Conservation (phyloP, 2,888 invertebrate species). For the Eledone cirrhosa region DNA sequence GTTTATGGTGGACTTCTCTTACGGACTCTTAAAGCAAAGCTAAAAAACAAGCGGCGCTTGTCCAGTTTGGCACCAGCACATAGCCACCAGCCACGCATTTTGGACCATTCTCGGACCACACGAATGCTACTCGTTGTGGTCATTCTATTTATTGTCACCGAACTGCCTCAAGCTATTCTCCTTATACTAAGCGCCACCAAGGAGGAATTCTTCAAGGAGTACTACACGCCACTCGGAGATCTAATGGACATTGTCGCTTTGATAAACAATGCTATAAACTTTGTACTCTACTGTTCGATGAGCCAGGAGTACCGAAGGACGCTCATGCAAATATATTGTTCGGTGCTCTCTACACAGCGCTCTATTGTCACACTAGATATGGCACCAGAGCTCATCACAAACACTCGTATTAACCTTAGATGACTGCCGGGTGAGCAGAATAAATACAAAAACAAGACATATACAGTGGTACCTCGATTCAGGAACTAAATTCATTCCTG, state of each 20-base stretch:
- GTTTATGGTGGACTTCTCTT: slow-evolving; percentile 70
- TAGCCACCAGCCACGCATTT: slow-evolving; percentile 34
- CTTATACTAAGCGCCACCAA: slow-evolving; percentile 80
- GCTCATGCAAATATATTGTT: slow-evolving; percentile 47
- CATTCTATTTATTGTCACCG: slow-evolving; percentile 85
- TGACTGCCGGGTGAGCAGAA: neutral
- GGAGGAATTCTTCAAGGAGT: slow-evolving; percentile 73
- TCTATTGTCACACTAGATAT: slow-evolving; percentile 9
- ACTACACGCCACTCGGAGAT: slow-evolving; percentile 75
- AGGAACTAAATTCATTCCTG: too few species aligned
- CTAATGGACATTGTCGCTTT: slow-evolving; percentile 90
- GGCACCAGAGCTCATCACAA: slow-evolving; percentile 9
- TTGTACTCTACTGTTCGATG: slow-evolving; percentile 92
- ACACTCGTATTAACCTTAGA: neutral
- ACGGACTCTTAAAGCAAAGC: slow-evolving; percentile 47
- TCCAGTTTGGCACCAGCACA: slow-evolving; percentile 36
- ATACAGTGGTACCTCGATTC: too few species aligned
- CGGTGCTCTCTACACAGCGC: neutral
- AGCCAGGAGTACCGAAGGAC: slow-evolving; percentile 84
- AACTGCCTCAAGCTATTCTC: slow-evolving; percentile 81
- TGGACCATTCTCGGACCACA: slow-evolving; percentile 77
- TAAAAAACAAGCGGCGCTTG: slow-evolving; percentile 38
- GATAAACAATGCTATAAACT: slow-evolving; percentile 90
- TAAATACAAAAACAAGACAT: neutral
- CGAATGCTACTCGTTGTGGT: slow-evolving; percentile 87